phyloP scores from a whole-genome alignment of 2,797 vertebrate genomes.

The Miichthys miiuy region DNA sequence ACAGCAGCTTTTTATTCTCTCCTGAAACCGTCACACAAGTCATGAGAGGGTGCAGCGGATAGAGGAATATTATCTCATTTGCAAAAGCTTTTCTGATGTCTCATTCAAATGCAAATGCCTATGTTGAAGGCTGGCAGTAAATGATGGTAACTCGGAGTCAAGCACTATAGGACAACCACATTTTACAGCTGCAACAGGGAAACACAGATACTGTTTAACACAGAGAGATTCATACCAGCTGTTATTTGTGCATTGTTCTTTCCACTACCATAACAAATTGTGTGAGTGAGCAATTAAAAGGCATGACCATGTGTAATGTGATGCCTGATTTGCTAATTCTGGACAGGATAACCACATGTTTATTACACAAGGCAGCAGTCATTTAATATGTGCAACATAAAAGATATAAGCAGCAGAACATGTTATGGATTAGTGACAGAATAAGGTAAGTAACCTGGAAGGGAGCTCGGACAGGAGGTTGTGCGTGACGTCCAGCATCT shows the following conservation, averaged over 20 bases:
- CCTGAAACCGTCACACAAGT: slow-evolving; percentile 38
- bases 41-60: slow-evolving; percentile 33
- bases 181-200: slow-evolving; percentile 33
- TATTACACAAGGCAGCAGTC: not conserved
- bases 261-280: not conserved
- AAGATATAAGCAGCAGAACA: not conserved
- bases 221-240: slow-evolving; percentile 17
- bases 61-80: slow-evolving; percentile 58
- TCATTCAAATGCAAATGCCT: slow-evolving; percentile 69
- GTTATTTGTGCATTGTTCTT: slow-evolving; percentile 12
- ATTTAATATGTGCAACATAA: slow-evolving; percentile 11
- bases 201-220: slow-evolving; percentile 7
- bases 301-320: slow-evolving; percentile 16
- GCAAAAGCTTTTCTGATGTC: slow-evolving; percentile 44
- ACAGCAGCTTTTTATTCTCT: slow-evolving; percentile 45
- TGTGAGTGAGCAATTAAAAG: slow-evolving; percentile 10
- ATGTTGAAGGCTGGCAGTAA: slow-evolving; percentile 36
- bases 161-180: slow-evolving; percentile 10
- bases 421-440: slow-evolving; percentile 19
- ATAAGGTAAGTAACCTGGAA: slow-evolving; percentile 83
- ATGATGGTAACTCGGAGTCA: slow-evolving; percentile 33
- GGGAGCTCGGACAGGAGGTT: slow-evolving; percentile 93
- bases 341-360: not conserved
- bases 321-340: slow-evolving; percentile 23
- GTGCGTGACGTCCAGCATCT: slow-evolving; percentile 91